Conservation (phyloP, 2,888 invertebrate genomes). For the Athalia rosae region DNA sequence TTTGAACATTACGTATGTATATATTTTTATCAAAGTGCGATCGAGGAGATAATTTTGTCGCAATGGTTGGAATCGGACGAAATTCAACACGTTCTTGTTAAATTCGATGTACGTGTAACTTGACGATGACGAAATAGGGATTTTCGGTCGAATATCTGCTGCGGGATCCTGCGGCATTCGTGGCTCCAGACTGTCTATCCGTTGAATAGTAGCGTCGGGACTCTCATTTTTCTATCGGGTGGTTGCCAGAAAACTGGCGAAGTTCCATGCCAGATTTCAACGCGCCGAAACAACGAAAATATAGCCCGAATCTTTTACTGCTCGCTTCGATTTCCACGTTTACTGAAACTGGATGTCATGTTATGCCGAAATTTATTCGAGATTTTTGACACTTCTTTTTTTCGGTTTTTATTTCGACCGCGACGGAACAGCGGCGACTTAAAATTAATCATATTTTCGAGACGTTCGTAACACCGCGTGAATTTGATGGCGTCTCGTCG, state of each 20-base stretch:
- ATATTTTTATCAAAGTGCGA: too few species aligned
- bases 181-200: slow-evolving; percentile 39
- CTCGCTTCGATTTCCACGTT: too few species aligned
- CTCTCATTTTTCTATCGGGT: neutral
- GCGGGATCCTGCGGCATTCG: slow-evolving; percentile 45
- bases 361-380: too few species aligned
- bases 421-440: too few species aligned
- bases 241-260: slow-evolving; percentile 9
- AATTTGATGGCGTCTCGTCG: too few species aligned
- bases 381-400: too few species aligned
- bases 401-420: too few species aligned
- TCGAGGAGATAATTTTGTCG: neutral
- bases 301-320: neutral
- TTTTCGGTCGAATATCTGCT: slow-evolving; percentile 16
- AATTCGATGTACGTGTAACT: slow-evolving; percentile 32
- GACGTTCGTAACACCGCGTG: too few species aligned
- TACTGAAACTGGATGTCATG: too few species aligned
- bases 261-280: neutral
- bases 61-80: slow-evolving; percentile 1
- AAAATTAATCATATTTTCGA: too few species aligned
- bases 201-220: slow-evolving; percentile 21
- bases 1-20: too few species aligned
- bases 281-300: neutral
- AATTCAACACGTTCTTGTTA: neutral
- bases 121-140: slow-evolving; percentile 10